Percentiles rank a stretch among this genome's conserved stretches.
These are phyloP conservation scores for Limenitis arthemis DNA, from an alignment of 2,888 invertebrate genomes.

Conservation along the genomic window DNA sequence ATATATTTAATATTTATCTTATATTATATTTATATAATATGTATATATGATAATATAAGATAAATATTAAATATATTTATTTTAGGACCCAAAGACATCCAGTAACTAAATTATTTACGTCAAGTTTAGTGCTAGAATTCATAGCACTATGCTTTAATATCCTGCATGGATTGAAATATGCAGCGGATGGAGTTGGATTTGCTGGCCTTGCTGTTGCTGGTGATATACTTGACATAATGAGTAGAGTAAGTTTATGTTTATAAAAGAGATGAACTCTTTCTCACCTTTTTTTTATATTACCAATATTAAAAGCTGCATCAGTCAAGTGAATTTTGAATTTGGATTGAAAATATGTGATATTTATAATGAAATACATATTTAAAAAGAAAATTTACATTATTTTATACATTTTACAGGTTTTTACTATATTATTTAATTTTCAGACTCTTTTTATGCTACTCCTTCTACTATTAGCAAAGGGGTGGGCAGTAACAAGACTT, in stretches of 20 bases:
- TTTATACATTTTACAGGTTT: background rate
- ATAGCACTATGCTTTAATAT: slow-evolving; percentile 89
- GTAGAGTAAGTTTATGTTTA: slow-evolving; percentile 79
- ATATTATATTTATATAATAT: background rate
- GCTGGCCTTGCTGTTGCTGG: slow-evolving; percentile 87
- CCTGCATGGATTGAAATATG: slow-evolving; percentile 90
- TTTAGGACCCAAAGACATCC: slow-evolving; percentile 88
- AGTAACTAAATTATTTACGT: slow-evolving; percentile 91
- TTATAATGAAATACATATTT: too few relatives aligned
- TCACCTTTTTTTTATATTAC: too few relatives aligned
- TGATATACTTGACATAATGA: slow-evolving; percentile 92
- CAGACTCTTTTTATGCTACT: slow-evolving; percentile 96
- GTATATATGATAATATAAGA: background rate
- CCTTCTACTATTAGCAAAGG: slow-evolving; percentile 92
- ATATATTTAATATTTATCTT: background rate
- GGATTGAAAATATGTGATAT: too few relatives aligned
- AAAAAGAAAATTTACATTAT: background rate
- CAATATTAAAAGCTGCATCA: too few relatives aligned
- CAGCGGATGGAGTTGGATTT: slow-evolving; percentile 91
- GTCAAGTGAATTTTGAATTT: too few relatives aligned
- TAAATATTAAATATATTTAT: slow-evolving; percentile 2
- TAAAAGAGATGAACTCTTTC: too few relatives aligned
- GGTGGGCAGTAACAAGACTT: slow-evolving; percentile 95
- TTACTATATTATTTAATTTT: slow-evolving; percentile 23
- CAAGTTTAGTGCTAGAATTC: slow-evolving; percentile 88